These are phyloP conservation scores for Xestia sexstrigata DNA, from an alignment of 2,888 invertebrate species.

Conservation along the genomic window DNA sequence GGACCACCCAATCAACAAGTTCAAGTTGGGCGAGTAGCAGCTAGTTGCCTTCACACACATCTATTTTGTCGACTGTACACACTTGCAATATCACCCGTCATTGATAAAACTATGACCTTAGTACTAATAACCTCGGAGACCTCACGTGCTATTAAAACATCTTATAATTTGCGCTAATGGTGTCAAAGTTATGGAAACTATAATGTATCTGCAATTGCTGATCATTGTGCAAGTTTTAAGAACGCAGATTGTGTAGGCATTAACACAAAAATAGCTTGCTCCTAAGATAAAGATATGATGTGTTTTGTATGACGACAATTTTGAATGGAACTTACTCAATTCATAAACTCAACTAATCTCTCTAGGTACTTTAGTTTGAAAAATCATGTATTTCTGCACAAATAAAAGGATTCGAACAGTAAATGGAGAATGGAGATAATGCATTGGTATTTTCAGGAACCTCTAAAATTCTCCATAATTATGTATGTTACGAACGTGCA, in stretches of 20 bases:
- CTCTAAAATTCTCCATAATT: neutral
- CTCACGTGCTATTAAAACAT: conserved; percentile 41
- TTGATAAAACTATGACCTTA: conserved; percentile 49
- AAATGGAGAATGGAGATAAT: no score
- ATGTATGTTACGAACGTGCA: neutral
- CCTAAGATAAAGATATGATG: neutral
- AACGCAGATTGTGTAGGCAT: conserved; percentile 8
- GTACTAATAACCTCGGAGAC: conserved; percentile 28
- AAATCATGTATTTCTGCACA: neutral
- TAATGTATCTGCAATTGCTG: conserved; percentile 17
- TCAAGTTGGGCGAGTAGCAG: neutral
- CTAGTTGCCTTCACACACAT: neutral
- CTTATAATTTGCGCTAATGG: conserved; percentile 42
- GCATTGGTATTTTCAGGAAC: neutral
- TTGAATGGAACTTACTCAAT: neutral
- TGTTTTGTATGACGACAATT: neutral
- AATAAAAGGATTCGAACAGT: no score
- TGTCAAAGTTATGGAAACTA: conserved; percentile 55
- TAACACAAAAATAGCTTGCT: neutral
- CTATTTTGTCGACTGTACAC: conserved; percentile 8
- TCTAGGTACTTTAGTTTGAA: neutral
- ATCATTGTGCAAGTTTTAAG: conserved; percentile 32
- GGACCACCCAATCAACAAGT: no score
- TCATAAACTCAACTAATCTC: neutral
- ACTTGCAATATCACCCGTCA: conserved; percentile 27